These are phyloP conservation scores for Conger conger DNA, from an alignment of 2,113 vertebrate species.

Conservation along the genomic window DNA sequence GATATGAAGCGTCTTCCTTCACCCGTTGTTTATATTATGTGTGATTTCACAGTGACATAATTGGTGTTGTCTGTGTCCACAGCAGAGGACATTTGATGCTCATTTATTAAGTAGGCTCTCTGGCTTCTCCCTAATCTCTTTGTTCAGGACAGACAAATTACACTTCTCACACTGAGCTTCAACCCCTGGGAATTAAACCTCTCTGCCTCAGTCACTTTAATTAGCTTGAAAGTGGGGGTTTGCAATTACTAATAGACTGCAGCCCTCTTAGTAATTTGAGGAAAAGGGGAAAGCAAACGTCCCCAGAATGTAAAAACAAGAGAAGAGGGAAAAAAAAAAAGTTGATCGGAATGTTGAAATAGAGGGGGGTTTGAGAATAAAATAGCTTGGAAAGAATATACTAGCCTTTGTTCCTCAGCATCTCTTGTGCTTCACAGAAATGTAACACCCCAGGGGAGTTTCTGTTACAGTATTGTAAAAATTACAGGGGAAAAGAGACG, in stretches of 20 bases:
- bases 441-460: conserved; percentile 55
- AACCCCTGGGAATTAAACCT: conserved; percentile 93
- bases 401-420: conserved; percentile 57
- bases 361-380: conserved; percentile 65
- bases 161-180: conserved; percentile 91
- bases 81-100: conserved; percentile 87
- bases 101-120: conserved; percentile 94
- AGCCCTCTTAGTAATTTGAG: conserved; percentile 87
- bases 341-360: conserved; percentile 13
- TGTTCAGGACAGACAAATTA: conserved; percentile 99
- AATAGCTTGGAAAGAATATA: conserved; percentile 65
- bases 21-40: conserved; percentile 62
- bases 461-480: conserved; percentile 55
- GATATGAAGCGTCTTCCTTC: conserved; percentile 45
- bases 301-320: conserved; percentile 68
- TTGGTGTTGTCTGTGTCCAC: conserved; percentile 81
- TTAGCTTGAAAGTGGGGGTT: conserved; percentile 94
- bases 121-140: conserved; percentile 91
- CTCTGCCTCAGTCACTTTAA: conserved; percentile 94
- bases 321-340: conserved; percentile 32
- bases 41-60: conserved; percentile 74
- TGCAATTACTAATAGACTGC: conserved; percentile 92
- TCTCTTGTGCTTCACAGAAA: conserved; percentile 55
- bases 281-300: conserved; percentile 77
- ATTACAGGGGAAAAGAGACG: conserved; percentile 65